Conservation (phyloP, 2,888 invertebrate species). For the Tachina lurida region DNA sequence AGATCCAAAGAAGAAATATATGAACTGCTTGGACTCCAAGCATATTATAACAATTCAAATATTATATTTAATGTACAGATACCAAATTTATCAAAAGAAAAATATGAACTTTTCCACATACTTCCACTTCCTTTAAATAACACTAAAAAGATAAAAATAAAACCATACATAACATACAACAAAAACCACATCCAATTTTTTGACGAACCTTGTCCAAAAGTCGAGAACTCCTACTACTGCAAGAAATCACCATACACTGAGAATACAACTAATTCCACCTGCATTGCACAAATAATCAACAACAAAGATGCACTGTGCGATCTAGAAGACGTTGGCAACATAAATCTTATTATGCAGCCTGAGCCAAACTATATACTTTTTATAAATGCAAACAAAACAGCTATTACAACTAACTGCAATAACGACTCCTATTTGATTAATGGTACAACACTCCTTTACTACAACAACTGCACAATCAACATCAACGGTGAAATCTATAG, state of each 20-base stretch:
- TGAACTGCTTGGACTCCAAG: background rate
- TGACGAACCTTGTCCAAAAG: conserved; percentile 44
- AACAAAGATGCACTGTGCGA: conserved; percentile 23
- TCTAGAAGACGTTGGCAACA: conserved; percentile 14
- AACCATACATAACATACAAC: too few species aligned
- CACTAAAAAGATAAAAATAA: too few species aligned
- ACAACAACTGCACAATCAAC: conserved; percentile 24
- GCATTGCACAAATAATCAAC: conserved; percentile 1
- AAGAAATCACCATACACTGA: conserved; percentile 13
- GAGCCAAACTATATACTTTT: conserved; percentile 1
- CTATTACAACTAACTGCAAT: conserved; percentile 7
- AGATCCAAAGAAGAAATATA: conserved; percentile 26
- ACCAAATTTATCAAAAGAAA: too few species aligned
- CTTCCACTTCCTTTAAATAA: too few species aligned
- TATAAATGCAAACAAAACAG: background rate
- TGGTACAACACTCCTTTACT: conserved; percentile 22
- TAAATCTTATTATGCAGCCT: conserved; percentile 13
- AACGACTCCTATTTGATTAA: background rate
- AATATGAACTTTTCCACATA: too few species aligned
- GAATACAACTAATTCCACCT: conserved; percentile 19
- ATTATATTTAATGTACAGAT: too few species aligned
- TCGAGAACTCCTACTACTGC: conserved; percentile 47
- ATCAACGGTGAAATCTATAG: background rate
- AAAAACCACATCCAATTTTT: too few species aligned
- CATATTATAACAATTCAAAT: too few species aligned